Evolutionary conservation across 2,797 vertebrate species (phyloP).

Genomic region (Sebastes iracundus): DNA sequence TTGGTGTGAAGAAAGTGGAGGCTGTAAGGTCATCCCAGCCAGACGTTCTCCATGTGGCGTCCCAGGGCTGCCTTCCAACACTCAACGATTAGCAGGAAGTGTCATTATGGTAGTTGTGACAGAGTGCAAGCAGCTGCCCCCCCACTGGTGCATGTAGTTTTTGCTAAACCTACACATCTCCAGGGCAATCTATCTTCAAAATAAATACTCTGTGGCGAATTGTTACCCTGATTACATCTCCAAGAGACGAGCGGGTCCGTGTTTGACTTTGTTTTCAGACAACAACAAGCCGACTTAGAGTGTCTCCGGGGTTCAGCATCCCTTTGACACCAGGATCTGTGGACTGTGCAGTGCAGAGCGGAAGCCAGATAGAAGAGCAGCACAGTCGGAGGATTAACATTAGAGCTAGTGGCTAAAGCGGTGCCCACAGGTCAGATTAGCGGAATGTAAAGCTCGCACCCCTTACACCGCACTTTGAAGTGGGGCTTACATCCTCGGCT

Average conservation of each 20-base stretch:
- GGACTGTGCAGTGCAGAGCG: constrained; percentile 23
- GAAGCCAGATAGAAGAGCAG: constrained; percentile 30
- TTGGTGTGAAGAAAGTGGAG: neutral
- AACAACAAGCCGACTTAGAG: constrained; percentile 36
- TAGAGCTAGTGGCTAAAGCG: constrained; percentile 62
- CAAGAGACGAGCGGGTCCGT: neutral
- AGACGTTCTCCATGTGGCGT: constrained; percentile 7
- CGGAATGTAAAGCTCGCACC: constrained; percentile 62
- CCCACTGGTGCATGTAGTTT: neutral
- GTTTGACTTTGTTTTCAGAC: constrained; percentile 47
- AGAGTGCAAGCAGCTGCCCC: constrained; percentile 1
- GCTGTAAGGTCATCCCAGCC: constrained; percentile 16
- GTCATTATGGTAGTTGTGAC: constrained; percentile 12
- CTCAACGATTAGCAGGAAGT: constrained; percentile 11
- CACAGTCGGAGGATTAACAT: constrained; percentile 68
- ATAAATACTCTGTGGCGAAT: neutral
- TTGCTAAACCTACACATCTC: constrained; percentile 39
- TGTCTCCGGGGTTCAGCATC: constrained; percentile 26
- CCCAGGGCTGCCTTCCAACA: constrained; percentile 4
- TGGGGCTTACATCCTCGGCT: constrained; percentile 61
- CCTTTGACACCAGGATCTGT: constrained; percentile 51
- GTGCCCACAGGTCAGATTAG: constrained; percentile 76
- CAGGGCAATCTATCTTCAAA: constrained; percentile 24
- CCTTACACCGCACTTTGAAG: constrained; percentile 68
- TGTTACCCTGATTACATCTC: constrained; percentile 31